These are phyloP conservation scores for Mesorhabditis sp. DNA, from an alignment of 2,888 invertebrate species.

Conservation along the genomic window DNA sequence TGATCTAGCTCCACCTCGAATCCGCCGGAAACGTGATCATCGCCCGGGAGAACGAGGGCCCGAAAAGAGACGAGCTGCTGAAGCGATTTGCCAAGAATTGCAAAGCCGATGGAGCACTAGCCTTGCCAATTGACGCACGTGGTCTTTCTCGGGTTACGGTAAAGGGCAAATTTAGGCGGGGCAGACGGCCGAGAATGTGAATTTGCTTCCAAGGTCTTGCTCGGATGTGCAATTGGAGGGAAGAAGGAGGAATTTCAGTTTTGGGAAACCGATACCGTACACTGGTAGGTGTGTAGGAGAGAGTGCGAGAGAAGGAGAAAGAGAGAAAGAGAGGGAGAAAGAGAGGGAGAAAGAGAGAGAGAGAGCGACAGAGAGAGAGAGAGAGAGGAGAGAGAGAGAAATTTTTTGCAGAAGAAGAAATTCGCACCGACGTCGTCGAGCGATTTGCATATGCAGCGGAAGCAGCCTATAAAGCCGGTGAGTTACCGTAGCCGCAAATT, in stretches of 20 bases:
- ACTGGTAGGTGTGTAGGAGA: background rate
- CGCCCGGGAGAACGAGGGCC: constrained; percentile 24
- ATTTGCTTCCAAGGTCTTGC: constrained; percentile 32
- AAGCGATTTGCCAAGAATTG: constrained; percentile 20
- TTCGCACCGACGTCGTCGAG: constrained; percentile 35
- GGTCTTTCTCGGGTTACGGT: background rate
- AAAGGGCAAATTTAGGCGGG: constrained; percentile 18
- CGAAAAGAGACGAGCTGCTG: constrained; percentile 18
- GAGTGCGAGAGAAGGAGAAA: no score
- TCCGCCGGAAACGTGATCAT: constrained; percentile 39
- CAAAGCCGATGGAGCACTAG: constrained; percentile 33
- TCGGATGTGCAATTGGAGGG: constrained; percentile 31
- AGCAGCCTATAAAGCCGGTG: constrained; percentile 19
- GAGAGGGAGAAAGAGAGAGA: no score
- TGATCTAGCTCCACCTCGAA: constrained; percentile 24
- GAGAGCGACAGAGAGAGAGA: no score
- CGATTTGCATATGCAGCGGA: constrained; percentile 29
- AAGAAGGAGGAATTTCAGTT: constrained; percentile 16
- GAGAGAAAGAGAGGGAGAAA: no score
- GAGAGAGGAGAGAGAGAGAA: no score
- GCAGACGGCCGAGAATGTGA: constrained; percentile 33
- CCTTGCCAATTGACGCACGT: constrained; percentile 36
- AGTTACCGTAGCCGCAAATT: background rate
- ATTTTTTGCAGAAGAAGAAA: constrained; percentile 25
- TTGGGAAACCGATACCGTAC: constrained; percentile 35